Evolutionary conservation across 2,888 invertebrate genomes (phyloP), one percentile per base, ranked within the genome.

Genomic region (Diaphora mendica): DNA sequence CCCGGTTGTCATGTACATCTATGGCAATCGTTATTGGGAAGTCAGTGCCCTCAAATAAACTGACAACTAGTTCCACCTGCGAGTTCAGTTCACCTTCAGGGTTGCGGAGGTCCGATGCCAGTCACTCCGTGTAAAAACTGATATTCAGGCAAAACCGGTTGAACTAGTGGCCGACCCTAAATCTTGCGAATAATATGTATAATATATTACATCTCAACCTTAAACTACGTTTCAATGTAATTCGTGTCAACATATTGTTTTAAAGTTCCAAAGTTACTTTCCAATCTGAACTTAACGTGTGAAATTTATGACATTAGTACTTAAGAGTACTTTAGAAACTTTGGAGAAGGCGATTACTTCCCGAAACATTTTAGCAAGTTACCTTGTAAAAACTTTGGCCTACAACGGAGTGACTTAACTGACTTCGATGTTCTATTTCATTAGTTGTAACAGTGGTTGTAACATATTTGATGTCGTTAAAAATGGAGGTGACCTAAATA

Each of bases 251-350:
- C 59, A 30, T 67, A 69, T 68, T 66, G 71, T 73, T 76, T 69
- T 33, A 69, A 73, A 74, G 35, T 73, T 42, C 59, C 62, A 11
- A 55, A n/a, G 71, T 71, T 74, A 85, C 71, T 80, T 82, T 66
- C 70, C 74, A 66, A 85, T 75, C 75, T 75, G 71, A 67, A 72
- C 78, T 71, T 77, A 82, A 82, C 70, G 72, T 75, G 70, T 75
- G 72, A 74, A 75, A 82, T 75, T 85, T 72, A 82, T 55, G 75
- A 73, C 72, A 59, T 64, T 68, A 68, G 64, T 75, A 77, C 75
- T 80, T 76, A 64, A 42, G 59, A 77, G 78, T 77, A 71, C 70
- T 67, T 77, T 26, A 26, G 62, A 35, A 71, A 73, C 64, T 71
- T 71, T 76, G 74, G 68, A 68, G 26, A 65, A 72, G 65, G 33